A percentile compares a stretch with the other conserved stretches of the same genome.
Conservation (phyloP, 2,113 vertebrate species). For the Rynchops niger region DNA sequence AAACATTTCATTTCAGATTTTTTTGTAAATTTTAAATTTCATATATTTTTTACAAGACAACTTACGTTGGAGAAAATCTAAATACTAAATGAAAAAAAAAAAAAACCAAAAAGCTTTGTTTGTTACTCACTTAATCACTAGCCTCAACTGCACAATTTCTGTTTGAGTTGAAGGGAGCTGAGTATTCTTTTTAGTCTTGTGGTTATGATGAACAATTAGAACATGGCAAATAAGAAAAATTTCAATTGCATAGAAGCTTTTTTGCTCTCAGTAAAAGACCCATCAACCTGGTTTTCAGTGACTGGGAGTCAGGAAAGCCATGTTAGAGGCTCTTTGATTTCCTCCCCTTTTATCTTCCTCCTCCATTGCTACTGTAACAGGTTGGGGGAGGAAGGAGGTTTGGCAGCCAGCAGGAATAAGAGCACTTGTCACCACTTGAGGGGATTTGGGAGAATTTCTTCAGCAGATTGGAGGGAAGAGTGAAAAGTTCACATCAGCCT, state of each 20-base stretch:
- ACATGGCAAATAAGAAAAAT: neutral
- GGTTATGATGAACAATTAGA: neutral
- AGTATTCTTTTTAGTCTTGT: neutral
- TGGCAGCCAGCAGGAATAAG: slow-evolving; percentile 26
- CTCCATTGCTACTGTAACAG: neutral
- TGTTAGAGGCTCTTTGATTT: neutral
- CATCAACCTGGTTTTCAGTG: neutral
- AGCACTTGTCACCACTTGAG: slow-evolving; percentile 52
- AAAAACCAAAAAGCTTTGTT: neutral
- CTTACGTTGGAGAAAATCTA: neutral
- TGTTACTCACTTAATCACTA: neutral
- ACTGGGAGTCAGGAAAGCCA: neutral
- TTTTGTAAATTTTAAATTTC: neutral
- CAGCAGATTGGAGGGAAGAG: slow-evolving; percentile 12
- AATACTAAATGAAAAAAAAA: neutral
- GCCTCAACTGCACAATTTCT: neutral
- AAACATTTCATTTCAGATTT: neutral
- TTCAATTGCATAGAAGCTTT: neutral
- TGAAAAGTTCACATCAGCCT: slow-evolving; percentile 49
- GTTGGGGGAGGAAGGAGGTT: slow-evolving; percentile 14
- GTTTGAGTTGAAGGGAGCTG: neutral
- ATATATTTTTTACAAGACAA: neutral
- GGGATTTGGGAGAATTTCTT: slow-evolving; percentile 46
- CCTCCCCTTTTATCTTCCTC: neutral
- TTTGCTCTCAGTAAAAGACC: neutral